Evolutionary conservation across 1,140 invertebrate genomes (phyloP), one percentile per base, ranked within the genome.

Genomic region (Gonioctena quinquepunctata): DNA sequence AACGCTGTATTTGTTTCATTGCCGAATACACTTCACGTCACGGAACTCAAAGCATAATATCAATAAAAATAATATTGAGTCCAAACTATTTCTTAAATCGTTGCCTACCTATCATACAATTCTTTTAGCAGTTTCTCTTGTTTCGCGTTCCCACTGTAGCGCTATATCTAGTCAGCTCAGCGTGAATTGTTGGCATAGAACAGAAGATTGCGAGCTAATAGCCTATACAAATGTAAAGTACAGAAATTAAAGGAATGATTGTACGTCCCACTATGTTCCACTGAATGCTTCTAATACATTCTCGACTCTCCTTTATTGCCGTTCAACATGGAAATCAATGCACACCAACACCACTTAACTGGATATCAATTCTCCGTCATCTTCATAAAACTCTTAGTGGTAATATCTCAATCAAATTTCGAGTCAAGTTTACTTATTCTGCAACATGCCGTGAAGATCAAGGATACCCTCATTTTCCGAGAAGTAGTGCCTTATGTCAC

Each of bases 161-260:
- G 7, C 59, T 16, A 22, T 26, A 61, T 61, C 59, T 61, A 21
- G 6, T 3, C 27, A 7, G 59, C 21, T 52, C 57, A 28, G 27
- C 72, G 68, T 70, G 57, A 70, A 54, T 70, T 67, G 69, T 67
- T 66, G 54, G 66, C 42, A 61, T 66, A 66, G 69, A 74, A 74
- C 59, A 67, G 65, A 68, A 74, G 69, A 74, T 74, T 71, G 71
- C 49, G 60, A 26, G 67, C 69, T 74, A 74, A 74, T 74, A 64
- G 72, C 69, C 72, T 27, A 74, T 74, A 74, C 69, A 71, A 74
- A 74, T 74, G 72, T 74, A 69, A 74, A 71, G 66, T 70, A 70
- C 69, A 71, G 69, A 70, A 68, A 74, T 74, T 74, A 68, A 72
- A 69, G 67, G 67, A 72, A 71, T 61, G 65, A 59, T 64, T 23